A percentile compares a stretch with the other conserved stretches of the same genome.
Evolutionary conservation across 2,797 vertebrate genomes (phyloP).

Genomic region (Molossus molossus): DNA sequence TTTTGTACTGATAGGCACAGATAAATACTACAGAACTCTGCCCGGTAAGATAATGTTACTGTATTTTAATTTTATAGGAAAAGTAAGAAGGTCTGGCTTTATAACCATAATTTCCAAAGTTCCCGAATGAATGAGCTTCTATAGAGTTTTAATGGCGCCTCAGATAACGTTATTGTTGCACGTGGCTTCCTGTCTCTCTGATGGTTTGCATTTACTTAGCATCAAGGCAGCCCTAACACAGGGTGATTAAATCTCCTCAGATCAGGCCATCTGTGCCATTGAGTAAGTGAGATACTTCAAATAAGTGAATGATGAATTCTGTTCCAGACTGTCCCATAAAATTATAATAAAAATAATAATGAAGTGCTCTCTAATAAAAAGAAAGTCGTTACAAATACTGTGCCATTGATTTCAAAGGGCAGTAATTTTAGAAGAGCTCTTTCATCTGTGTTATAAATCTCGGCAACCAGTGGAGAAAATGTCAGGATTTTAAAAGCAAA

Average conservation of each 20-base stretch:
- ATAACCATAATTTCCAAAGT: slow-evolving; percentile 4
- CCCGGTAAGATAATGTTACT: background rate
- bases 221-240: background rate
- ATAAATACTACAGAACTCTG: slow-evolving; percentile 49
- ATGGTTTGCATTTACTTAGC: slow-evolving; percentile 44
- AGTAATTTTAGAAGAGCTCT: slow-evolving; percentile 84
- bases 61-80: slow-evolving; percentile 61
- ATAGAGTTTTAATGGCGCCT: background rate
- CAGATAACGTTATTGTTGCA: background rate
- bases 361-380: slow-evolving; percentile 85
- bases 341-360: slow-evolving; percentile 87
- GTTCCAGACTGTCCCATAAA: slow-evolving; percentile 83
- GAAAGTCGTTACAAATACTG: slow-evolving; percentile 85
- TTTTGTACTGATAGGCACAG: slow-evolving; percentile 12
- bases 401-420: slow-evolving; percentile 86
- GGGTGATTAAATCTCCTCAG: slow-evolving; percentile 74
- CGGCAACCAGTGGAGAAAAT: slow-evolving; percentile 83
- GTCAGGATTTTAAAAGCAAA: slow-evolving; percentile 86
- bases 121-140: slow-evolving; percentile 4
- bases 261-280: slow-evolving; percentile 62
- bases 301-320: slow-evolving; percentile 84
- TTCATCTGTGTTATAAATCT: slow-evolving; percentile 85
- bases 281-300: slow-evolving; percentile 79
- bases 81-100: slow-evolving; percentile 29
- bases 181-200: background rate